Evolutionary conservation across 2,797 vertebrate species (phyloP).

Genomic region (Lithobates pipiens): DNA sequence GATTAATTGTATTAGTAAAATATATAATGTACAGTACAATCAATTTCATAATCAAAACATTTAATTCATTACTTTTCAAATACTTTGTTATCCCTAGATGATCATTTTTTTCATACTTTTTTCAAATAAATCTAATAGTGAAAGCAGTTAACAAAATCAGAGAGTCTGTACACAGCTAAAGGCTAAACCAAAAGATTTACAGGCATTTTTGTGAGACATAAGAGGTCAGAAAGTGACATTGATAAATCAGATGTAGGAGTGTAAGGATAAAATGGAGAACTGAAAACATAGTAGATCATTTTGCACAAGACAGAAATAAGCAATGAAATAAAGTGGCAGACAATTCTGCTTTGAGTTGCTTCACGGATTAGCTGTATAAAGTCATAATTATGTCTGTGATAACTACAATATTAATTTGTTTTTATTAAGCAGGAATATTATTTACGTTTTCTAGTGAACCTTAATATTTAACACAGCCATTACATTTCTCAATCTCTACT

Average conservation of each 20-base stretch:
- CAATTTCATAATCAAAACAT: background rate
- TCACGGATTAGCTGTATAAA: background rate
- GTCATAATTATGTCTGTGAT: background rate
- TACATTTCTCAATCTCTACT: no score
- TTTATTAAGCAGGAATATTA: background rate
- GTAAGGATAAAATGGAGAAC: constrained; percentile 48
- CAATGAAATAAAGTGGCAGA: constrained; percentile 28
- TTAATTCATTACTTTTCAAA: background rate
- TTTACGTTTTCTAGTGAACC: no score
- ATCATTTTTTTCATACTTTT: background rate
- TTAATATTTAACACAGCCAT: no score
- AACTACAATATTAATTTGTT: background rate
- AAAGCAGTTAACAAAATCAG: constrained; percentile 41
- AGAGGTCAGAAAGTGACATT: constrained; percentile 56
- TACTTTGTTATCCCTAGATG: background rate
- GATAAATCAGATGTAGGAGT: constrained; percentile 56
- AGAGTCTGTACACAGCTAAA: constrained; percentile 48
- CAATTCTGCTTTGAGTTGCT: constrained; percentile 13
- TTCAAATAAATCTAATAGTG: background rate
- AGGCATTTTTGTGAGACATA: constrained; percentile 44
- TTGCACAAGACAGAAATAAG: constrained; percentile 32
- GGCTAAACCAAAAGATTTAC: constrained; percentile 57
- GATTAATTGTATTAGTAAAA: background rate
- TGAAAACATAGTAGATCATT: constrained; percentile 44
- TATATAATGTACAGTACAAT: background rate